Evolutionary conservation across 1,140 invertebrate genomes (phyloP).

Genomic region (Latrodectus geometricus): DNA sequence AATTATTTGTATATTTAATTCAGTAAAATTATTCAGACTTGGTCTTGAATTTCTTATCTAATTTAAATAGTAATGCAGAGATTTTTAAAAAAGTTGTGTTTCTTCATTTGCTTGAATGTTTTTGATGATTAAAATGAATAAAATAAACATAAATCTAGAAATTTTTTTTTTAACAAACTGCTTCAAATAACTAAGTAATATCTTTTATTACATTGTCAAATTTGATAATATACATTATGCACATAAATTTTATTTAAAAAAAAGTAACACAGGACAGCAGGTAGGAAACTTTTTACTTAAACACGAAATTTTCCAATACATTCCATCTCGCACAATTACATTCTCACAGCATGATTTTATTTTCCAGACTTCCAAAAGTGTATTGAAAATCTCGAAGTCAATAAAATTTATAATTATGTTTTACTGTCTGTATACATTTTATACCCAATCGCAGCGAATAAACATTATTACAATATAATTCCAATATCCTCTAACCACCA

Average conservation of each 20-base stretch:
- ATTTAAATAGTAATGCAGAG: too few relatives aligned
- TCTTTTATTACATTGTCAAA: background rate
- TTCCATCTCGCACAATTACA: conserved; percentile 52
- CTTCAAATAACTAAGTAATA: background rate
- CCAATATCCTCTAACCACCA: conserved; percentile 56
- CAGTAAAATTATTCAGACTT: too few relatives aligned
- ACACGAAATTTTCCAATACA: conserved; percentile 57
- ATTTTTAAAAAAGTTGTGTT: too few relatives aligned
- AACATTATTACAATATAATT: conserved; percentile 51
- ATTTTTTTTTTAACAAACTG: background rate
- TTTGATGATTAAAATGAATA: too few relatives aligned
- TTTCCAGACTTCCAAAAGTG: conserved; percentile 12
- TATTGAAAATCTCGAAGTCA: conserved; percentile 42
- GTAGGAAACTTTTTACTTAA: conserved; percentile 62
- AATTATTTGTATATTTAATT: too few relatives aligned
- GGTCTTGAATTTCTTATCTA: too few relatives aligned
- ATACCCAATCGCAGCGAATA: conserved; percentile 43
- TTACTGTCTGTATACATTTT: conserved; percentile 30
- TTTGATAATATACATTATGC: conserved; percentile 14
- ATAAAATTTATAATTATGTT: conserved; percentile 47
- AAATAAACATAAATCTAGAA: too few relatives aligned
- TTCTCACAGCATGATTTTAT: conserved; percentile 49
- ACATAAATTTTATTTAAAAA: conserved; percentile 49
- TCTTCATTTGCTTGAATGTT: too few relatives aligned
- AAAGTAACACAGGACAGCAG: conserved; percentile 55